These are phyloP conservation scores for Archaeoteleia sp. DNA, from an alignment of 2,888 invertebrate species.

Conservation along the genomic window DNA sequence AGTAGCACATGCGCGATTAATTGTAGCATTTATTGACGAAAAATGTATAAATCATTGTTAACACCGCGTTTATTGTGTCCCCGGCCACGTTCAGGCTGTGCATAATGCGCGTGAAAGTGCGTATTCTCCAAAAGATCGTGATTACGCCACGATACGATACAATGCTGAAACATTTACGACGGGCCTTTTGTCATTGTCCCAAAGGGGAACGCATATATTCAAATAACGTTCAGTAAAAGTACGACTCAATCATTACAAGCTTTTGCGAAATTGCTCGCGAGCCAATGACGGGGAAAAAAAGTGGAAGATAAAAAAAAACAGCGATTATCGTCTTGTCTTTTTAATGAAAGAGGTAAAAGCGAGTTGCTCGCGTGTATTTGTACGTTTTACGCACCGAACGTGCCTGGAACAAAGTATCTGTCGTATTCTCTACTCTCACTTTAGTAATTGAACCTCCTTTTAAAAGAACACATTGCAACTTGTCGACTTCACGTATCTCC, in stretches of 20 bases:
- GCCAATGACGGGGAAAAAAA: conserved; percentile 29
- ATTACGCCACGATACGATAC: conserved; percentile 11
- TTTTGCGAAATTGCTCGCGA: conserved; percentile 40
- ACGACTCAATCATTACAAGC: conserved; percentile 49
- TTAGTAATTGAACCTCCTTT: conserved; percentile 49
- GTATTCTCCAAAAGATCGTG: conserved; percentile 26
- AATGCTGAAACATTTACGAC: conserved; percentile 26
- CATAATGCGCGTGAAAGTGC: conserved; percentile 39
- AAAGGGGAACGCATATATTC: conserved; percentile 43
- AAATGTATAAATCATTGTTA: conserved; percentile 6
- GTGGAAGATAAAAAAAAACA: no score
- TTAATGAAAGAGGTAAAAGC: conserved; percentile 44
- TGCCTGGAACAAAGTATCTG: conserved; percentile 46
- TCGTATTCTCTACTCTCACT: conserved; percentile 48
- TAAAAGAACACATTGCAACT: conserved; percentile 46
- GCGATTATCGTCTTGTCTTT: conserved; percentile 42
- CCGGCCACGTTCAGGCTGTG: conserved; percentile 15
- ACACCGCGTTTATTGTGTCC: conserved; percentile 15
- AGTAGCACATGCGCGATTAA: no score
- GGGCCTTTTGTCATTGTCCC: conserved; percentile 41
- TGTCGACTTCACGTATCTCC: conserved; percentile 45
- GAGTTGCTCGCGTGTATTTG: conserved; percentile 41
- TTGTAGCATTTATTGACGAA: no score
- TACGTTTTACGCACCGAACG: conserved; percentile 39
- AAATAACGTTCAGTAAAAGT: conserved; percentile 33